A percentile compares a stretch with the other conserved stretches of the same genome.
phyloP scores from a whole-genome alignment of 2,888 invertebrate species.

The Biston stratarius region DNA sequence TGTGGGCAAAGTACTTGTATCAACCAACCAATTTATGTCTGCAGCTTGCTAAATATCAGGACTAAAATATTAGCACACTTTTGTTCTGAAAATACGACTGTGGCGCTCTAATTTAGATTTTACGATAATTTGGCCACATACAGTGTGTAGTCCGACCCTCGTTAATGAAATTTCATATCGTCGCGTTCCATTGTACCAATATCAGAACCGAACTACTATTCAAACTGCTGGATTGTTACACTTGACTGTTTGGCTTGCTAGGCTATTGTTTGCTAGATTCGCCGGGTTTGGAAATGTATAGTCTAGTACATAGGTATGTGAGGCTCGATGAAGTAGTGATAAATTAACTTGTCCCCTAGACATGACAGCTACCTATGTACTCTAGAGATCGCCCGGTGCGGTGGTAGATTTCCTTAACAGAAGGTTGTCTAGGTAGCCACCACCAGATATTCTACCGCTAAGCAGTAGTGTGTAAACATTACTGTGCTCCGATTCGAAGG shows the following conservation, averaged over 20 bases:
- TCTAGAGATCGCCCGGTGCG: no score
- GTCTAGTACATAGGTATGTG: background rate
- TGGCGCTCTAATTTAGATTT: background rate
- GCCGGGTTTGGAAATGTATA: constrained; percentile 35
- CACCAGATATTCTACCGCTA: no score
- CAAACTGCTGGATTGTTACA: constrained; percentile 72
- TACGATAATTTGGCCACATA: background rate
- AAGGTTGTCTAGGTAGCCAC: no score
- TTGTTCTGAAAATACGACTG: background rate
- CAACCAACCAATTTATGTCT: background rate
- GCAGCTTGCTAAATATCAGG: background rate
- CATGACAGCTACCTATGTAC: no score
- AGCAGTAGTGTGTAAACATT: no score
- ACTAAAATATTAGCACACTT: background rate
- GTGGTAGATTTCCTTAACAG: no score
- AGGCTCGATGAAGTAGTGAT: background rate
- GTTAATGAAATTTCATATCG: constrained; percentile 85
- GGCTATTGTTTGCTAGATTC: constrained; percentile 43
- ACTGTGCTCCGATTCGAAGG: no score
- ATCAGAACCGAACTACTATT: constrained; percentile 56
- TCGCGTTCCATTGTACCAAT: constrained; percentile 65
- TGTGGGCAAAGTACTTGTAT: constrained; percentile 53
- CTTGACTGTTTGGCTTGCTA: constrained; percentile 62
- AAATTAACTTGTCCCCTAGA: background rate
- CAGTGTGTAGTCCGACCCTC: constrained; percentile 66